Conservation (phyloP, 2,797 vertebrate species). For the Tokudaia muenninki region DNA sequence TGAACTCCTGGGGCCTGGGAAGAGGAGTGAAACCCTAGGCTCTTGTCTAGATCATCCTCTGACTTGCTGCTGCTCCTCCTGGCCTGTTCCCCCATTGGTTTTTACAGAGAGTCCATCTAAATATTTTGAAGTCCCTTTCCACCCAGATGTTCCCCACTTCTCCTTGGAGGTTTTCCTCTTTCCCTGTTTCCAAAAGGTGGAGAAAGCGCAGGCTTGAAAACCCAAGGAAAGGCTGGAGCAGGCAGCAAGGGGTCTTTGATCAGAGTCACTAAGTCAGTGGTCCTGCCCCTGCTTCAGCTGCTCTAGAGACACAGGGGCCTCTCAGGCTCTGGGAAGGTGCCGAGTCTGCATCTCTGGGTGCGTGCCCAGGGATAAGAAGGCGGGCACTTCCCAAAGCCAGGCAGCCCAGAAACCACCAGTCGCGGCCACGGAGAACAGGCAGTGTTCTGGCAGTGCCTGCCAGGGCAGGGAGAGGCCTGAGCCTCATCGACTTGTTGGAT, state of each 20-base stretch:
- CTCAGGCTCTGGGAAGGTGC: constrained; percentile 42
- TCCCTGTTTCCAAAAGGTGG: background rate
- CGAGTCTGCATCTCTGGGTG: constrained; percentile 63
- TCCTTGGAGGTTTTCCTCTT: background rate
- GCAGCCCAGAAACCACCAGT: constrained; percentile 76
- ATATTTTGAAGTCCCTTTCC: background rate
- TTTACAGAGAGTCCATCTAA: background rate
- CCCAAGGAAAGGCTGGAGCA: background rate
- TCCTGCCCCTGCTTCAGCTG: constrained; percentile 14
- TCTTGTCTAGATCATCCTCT: background rate
- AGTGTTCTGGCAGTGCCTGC: constrained; percentile 25
- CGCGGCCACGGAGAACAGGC: constrained; percentile 71
- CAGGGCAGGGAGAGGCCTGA: constrained; percentile 68
- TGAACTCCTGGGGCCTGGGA: background rate
- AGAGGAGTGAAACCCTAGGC: background rate
- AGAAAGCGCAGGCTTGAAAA: background rate
- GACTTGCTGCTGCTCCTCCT: background rate
- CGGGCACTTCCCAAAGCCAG: constrained; percentile 72
- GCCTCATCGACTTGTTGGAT: background rate
- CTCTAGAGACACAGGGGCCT: background rate
- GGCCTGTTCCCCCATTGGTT: background rate
- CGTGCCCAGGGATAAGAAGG: constrained; percentile 70
- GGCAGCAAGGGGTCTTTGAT: background rate
- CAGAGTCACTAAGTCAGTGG: background rate
- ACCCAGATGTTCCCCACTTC: background rate